Evolutionary conservation across 2,888 invertebrate species (phyloP).

Genomic region (Diarsia rubi): DNA sequence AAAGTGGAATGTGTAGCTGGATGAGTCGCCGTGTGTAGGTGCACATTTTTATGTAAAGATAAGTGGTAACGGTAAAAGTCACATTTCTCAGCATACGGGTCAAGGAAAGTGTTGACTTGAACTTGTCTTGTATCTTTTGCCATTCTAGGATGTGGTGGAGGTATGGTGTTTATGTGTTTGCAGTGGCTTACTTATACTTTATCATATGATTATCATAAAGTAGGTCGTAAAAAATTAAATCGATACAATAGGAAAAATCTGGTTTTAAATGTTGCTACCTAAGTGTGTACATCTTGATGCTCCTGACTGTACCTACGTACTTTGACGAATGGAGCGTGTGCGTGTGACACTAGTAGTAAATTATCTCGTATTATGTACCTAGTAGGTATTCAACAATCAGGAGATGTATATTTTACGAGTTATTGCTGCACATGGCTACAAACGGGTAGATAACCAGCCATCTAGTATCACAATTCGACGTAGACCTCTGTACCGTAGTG

Average conservation of each 20-base stretch:
- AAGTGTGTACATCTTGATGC: too few relatives aligned
- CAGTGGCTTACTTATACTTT: background rate
- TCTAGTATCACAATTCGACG: slow-evolving; percentile 12
- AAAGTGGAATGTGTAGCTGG: too few relatives aligned
- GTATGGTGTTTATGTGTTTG: background rate
- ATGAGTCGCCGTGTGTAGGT: too few relatives aligned
- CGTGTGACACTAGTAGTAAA: slow-evolving; percentile 40
- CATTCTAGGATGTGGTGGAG: background rate
- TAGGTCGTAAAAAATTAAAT: too few relatives aligned
- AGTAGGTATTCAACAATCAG: slow-evolving; percentile 31
- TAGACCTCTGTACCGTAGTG: slow-evolving; percentile 7
- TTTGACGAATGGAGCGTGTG: slow-evolving; percentile 12
- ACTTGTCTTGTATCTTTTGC: background rate
- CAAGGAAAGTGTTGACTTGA: background rate
- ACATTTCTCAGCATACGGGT: background rate
- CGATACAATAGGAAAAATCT: too few relatives aligned
- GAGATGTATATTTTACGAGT: slow-evolving; percentile 48
- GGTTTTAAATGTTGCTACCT: too few relatives aligned
- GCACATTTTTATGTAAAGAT: background rate
- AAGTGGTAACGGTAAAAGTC: background rate
- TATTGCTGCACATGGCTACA: slow-evolving; percentile 49
- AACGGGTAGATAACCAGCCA: slow-evolving; percentile 42
- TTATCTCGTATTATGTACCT: slow-evolving; percentile 28
- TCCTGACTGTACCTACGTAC: background rate
- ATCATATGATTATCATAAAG: too few relatives aligned